Evolutionary conservation across 2,888 invertebrate species (phyloP).

Genomic region (Gastracanthus pulcherrimus): DNA sequence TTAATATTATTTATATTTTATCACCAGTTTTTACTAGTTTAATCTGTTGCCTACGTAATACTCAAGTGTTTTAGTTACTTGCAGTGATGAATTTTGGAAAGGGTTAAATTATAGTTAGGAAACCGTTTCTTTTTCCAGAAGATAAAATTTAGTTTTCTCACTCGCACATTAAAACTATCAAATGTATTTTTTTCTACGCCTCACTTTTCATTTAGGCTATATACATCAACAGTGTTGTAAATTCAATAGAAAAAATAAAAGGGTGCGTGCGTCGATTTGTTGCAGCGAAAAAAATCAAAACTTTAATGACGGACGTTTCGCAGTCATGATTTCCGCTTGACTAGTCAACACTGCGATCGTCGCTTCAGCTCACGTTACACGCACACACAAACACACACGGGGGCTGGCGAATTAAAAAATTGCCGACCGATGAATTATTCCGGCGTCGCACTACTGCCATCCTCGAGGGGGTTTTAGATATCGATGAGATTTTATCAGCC

Average conservation of each 20-base stretch:
- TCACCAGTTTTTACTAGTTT: no score
- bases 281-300: background rate
- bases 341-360: no score
- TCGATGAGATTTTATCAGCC: slow-evolving; percentile 56
- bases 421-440: slow-evolving; percentile 44
- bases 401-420: slow-evolving; percentile 52
- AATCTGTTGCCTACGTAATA: no score
- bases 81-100: no score
- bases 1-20: no score
- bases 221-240: background rate
- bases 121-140: slow-evolving; percentile 27
- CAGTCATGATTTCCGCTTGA: slow-evolving; percentile 51
- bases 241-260: slow-evolving; percentile 17
- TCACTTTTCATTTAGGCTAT: background rate
- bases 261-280: slow-evolving; percentile 31
- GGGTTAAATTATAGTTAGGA: background rate
- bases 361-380: background rate
- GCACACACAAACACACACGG: background rate
- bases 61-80: no score
- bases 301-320: slow-evolving; percentile 40
- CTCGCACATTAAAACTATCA: background rate
- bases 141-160: slow-evolving; percentile 23
- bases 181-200: no score
- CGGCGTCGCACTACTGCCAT: no score
- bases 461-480: slow-evolving; percentile 25